A percentile compares a stretch with the other conserved stretches of the same genome.
Evolutionary conservation across 2,797 vertebrate genomes (phyloP).

Genomic region (Pseudomugil gertrudae): DNA sequence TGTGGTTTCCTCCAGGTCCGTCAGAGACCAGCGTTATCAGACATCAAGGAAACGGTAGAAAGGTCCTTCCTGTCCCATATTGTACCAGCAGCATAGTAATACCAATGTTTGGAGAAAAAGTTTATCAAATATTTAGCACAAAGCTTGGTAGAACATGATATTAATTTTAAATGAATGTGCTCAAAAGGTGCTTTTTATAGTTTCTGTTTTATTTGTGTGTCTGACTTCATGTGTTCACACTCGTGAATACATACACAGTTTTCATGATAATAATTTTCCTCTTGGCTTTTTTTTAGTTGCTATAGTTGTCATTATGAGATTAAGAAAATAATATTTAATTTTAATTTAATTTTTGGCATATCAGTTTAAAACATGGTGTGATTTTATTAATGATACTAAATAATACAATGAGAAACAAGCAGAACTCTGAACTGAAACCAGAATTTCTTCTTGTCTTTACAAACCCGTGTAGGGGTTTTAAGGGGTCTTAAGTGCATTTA

Average conservation of each 20-base stretch:
- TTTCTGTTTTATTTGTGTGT: slow-evolving; percentile 27
- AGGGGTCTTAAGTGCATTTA: no score
- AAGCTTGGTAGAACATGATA: slow-evolving; percentile 56
- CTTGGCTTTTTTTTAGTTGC: no score
- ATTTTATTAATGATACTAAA: no score
- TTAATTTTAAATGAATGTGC: slow-evolving; percentile 66
- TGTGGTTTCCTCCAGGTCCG: slow-evolving; percentile 56
- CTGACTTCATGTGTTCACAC: slow-evolving; percentile 12
- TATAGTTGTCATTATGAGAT: no score
- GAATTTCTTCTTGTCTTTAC: no score
- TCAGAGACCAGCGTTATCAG: slow-evolving; percentile 56
- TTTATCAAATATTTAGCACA: slow-evolving; percentile 79
- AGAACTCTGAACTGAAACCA: no score
- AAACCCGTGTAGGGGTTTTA: no score
- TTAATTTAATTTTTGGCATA: no score
- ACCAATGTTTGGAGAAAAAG: slow-evolving; percentile 46
- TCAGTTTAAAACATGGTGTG: no score
- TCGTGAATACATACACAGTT: slow-evolving; percentile 31
- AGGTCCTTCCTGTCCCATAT: slow-evolving; percentile 68
- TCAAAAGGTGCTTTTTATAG: slow-evolving; percentile 26
- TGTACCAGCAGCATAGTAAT: slow-evolving; percentile 38
- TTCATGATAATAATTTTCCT: no score
- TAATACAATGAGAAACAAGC: no score
- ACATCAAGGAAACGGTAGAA: slow-evolving; percentile 62
- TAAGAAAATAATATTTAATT: no score